Percentiles rank a stretch among this genome's conserved stretches.
Evolutionary conservation across 2,888 invertebrate species (phyloP).

Genomic region (Drosophila siamana): DNA sequence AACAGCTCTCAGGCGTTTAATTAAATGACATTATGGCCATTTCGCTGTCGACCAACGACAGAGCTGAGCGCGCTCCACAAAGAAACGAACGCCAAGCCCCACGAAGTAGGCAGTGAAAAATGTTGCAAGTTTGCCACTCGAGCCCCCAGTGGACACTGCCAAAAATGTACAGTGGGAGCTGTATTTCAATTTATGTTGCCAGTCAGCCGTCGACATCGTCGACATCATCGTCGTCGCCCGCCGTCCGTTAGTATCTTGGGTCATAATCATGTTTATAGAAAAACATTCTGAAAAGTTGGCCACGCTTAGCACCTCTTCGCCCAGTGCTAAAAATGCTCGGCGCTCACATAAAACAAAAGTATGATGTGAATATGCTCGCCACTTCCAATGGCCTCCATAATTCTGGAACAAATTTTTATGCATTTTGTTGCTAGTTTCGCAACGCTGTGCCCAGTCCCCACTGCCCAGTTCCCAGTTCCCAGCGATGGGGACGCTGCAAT

Average conservation of each 20-base stretch:
- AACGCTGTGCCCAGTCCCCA: constrained; percentile 12
- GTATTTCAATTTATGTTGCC: constrained; percentile 73
- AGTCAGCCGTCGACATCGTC: constrained; percentile 6
- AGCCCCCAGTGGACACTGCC: constrained; percentile 35
- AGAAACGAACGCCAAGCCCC: constrained; percentile 26
- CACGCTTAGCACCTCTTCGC: constrained; percentile 49
- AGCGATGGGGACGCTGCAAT: constrained; percentile 1
- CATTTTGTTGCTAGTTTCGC: constrained; percentile 19
- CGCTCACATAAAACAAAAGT: constrained; percentile 40
- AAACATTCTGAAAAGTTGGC: constrained; percentile 46
- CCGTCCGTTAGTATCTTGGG: constrained; percentile 14
- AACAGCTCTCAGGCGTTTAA: constrained; percentile 81
- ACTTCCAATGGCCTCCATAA: constrained; percentile 17
- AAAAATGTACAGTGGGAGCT: constrained; percentile 70
- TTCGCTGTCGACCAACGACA: constrained; percentile 48
- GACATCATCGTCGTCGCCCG: too few species aligned
- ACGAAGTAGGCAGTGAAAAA: constrained; percentile 68
- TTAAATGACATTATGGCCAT: constrained; percentile 81
- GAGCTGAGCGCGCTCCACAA: constrained; percentile 26
- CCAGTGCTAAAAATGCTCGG: constrained; percentile 2
- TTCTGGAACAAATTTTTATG: constrained; percentile 11
- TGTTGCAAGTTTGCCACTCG: constrained; percentile 53
- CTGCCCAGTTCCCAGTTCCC: not conserved
- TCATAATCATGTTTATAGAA: constrained; percentile 50
- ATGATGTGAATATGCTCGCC: constrained; percentile 26